Evolutionary conservation across 2,797 vertebrate species (phyloP).

Genomic region (Vireo griseus): DNA sequence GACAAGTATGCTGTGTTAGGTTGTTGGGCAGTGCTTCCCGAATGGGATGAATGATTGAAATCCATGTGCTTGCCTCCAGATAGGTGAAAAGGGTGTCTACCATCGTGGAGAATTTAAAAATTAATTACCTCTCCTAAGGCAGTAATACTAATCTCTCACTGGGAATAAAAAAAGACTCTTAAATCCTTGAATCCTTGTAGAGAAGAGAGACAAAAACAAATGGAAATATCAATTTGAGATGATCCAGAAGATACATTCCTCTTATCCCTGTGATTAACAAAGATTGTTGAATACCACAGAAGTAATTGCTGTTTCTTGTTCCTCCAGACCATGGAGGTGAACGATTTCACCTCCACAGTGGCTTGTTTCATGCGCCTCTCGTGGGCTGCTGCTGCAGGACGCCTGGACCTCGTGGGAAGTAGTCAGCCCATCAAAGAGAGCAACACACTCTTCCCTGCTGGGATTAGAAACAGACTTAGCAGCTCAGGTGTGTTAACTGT

Average conservation of each 20-base stretch:
- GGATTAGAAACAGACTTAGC: slow-evolving; percentile 92
- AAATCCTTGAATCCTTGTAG: not conserved
- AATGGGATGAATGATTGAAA: fast-evolving
- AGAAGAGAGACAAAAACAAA: not conserved
- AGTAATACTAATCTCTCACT: not conserved
- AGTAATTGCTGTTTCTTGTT: not conserved
- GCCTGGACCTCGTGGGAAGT: slow-evolving; percentile 94
- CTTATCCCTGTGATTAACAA: not conserved
- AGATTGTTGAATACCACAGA: not conserved
- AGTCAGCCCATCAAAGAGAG: slow-evolving; percentile 96
- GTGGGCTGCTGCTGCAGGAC: slow-evolving; percentile 95
- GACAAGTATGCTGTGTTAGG: not conserved
- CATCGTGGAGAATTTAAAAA: not conserved
- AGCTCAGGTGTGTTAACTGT: slow-evolving; percentile 84
- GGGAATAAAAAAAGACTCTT: not conserved
- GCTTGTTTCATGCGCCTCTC: slow-evolving; percentile 98
- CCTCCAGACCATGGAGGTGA: slow-evolving; percentile 94
- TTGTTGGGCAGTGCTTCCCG: not conserved
- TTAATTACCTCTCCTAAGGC: not conserved
- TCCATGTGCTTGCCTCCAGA: not conserved
- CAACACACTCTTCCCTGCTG: slow-evolving; percentile 86
- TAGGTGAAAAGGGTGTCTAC: not conserved
- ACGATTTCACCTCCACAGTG: slow-evolving; percentile 94
- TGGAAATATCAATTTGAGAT: not conserved
- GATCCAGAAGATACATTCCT: not conserved